Base-by-base conservation (phyloP, 2,888 invertebrate species). In the Plebejus anna region DNA sequence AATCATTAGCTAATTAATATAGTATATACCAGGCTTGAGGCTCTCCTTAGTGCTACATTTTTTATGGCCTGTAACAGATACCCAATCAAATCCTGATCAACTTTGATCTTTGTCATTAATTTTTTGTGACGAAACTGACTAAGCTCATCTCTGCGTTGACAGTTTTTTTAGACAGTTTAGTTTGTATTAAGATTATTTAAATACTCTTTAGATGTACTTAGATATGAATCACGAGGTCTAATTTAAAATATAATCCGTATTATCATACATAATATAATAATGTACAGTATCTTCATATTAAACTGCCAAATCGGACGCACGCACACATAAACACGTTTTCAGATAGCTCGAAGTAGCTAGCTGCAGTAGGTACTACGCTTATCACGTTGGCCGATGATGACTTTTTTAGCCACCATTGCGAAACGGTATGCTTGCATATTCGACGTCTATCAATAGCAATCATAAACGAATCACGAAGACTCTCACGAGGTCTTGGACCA, bases 211-310 rank as follows among this genome's bases (percentile, higher is more conserved):
- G 22, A 61, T 28, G 28, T 61, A 28, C 61, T 61, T 61, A 28
- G 61, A 61, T 28, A 28, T 61, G 28, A 61, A 61, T 61, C 61
- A 61, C 61, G 61, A 28, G 28, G 61, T 61, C 11, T 61, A 61
- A 61, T 61, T 61, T 72, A 75, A 32, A 59, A 59, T 36, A 32
- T 59, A 38, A 75, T 57, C 59, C 75, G 70, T 72, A 75, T 75
- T 75, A 78, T 77, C 73, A 13, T 55, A 55, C 78, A 0, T 16
- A 55, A 55, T 55, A 55, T 55, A 55, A 55, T 55, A 16, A 55
- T 55, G 4, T 55, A 16, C 4, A 55, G 16, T 55, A 55, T 16
- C 0, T 55, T 51, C 51, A 51, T 55, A 16, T 16, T 4, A 55
- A 2, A 16, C 16, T 11, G 13, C 4, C 16, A 16, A 55, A 16